Evolutionary conservation across 2,113 vertebrate genomes (phyloP).

Genomic region (Pterophyllum scalare): DNA sequence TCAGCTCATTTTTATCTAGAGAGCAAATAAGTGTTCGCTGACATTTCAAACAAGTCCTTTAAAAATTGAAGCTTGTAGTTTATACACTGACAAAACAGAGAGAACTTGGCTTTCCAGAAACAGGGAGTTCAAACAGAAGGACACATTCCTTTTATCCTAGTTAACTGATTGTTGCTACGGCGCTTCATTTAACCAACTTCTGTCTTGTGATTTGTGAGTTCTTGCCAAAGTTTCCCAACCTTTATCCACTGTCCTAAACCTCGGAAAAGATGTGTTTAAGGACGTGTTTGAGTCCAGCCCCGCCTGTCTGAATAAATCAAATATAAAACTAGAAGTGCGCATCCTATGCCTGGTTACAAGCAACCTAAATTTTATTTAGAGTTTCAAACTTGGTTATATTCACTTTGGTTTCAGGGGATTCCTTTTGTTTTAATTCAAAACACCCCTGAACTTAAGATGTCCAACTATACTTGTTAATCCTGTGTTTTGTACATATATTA

Average conservation of each 20-base stretch:
- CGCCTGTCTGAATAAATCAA: not conserved
- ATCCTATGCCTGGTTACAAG: not conserved
- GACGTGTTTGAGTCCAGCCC: not conserved
- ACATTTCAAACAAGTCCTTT: not conserved
- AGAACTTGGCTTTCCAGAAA: not conserved
- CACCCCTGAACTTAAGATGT: not conserved
- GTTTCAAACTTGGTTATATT: not conserved
- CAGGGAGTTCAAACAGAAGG: not conserved
- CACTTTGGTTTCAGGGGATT: not conserved
- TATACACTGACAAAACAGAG: not conserved
- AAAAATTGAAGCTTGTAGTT: not conserved
- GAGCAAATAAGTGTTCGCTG: no score
- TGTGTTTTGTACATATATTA: constrained; percentile 30
- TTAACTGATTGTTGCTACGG: not conserved
- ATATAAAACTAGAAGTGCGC: not conserved
- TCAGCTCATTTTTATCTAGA: not conserved
- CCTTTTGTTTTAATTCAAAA: constrained; percentile 9
- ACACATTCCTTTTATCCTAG: not conserved
- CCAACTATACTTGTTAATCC: not conserved
- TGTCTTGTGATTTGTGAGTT: not conserved
- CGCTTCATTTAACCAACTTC: not conserved
- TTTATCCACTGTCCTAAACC: not conserved
- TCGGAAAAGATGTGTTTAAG: not conserved
- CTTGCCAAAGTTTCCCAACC: not conserved
- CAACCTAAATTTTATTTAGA: constrained; percentile 13